Base-by-base conservation (phyloP, 1,140 invertebrate genomes). In the Centruroides vittatus region DNA sequence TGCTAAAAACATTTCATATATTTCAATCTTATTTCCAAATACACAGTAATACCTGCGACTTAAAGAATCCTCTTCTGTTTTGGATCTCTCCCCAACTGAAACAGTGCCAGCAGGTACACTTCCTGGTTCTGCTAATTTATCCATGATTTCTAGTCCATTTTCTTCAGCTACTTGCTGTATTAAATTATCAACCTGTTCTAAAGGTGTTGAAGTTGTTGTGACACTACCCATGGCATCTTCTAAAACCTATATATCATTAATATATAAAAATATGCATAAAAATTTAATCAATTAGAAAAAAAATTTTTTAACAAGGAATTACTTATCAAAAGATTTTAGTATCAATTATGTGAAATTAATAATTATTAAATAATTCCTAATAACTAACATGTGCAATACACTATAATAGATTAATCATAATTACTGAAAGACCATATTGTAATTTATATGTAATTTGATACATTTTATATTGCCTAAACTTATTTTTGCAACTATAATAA, bases 171-270 rank as follows among this genome's bases (percentile, higher is more conserved):
- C 65, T 57, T 66, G 62, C 12, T 52, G 52, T 41, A 65, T 64
- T 46, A 66, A 61, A 60, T 81, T 76, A 72, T 99, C 95, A 0
- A 99, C 96, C 78, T 98, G 89, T 66, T 85, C 86, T 72, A 97
- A 92, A 9, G 96, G 96, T 57, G 97, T 88, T 65, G 90, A 86
- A 0, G 94, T 93, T 3, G 96, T 98, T 1, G 93, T 94, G 0
- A 94, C 95, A 73, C 95, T 91, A 53, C 88, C 89, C 96, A 99
- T 99, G 0, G 95, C 89, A 76, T 91, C 93, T 72, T 98, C 95
- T 90, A 99, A 96, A 63, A 95, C 95, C n/a, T 91, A 91, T 5
- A 36, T 36, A 53, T 23, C 8, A 53, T 23, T 23, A 23, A 23
- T 23, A 23, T 23, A 23, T 23, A 23, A 23, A 23, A 23, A 23